These are phyloP conservation scores for Xiphydria camelus DNA, from an alignment of 2,888 invertebrate species.

Conservation along the genomic window DNA sequence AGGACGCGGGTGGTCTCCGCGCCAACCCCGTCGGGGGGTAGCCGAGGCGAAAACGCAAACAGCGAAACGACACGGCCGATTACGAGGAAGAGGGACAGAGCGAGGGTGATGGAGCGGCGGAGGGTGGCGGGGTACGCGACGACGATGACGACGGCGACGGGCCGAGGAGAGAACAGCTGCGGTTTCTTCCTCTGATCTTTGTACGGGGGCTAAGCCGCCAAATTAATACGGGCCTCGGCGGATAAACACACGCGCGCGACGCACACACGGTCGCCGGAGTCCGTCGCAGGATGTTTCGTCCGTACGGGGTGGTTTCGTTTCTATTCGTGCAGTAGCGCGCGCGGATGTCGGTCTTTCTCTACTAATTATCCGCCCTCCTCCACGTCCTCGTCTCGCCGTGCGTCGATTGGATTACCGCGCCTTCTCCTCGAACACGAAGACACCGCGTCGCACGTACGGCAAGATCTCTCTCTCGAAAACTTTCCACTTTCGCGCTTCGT, in stretches of 20 bases:
- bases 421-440: too few species aligned
- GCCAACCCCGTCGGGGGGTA: conserved; percentile 24
- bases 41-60: too few species aligned
- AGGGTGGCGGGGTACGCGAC: too few species aligned
- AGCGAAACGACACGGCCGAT: too few species aligned
- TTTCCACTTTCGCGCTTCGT: too few species aligned
- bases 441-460: too few species aligned
- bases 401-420: too few species aligned
- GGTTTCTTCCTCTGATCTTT: conserved; percentile 36
- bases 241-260: conserved; percentile 34
- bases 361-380: conserved; percentile 38
- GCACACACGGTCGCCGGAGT: conserved; percentile 13
- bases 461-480: too few species aligned
- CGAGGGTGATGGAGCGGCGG: too few species aligned
- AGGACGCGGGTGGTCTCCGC: neutral
- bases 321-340: too few species aligned
- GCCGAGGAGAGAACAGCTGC: conserved; percentile 38
- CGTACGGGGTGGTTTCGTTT: conserved; percentile 26
- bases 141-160: too few species aligned
- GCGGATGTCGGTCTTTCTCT: conserved; percentile 27
- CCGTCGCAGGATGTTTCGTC: conserved; percentile 44
- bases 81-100: neutral
- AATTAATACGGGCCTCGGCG: conserved; percentile 39
- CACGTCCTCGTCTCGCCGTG: too few species aligned
- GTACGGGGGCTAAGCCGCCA: conserved; percentile 27